phyloP scores from a whole-genome alignment of 2,797 vertebrate genomes.

The Oreochromis grahami region DNA sequence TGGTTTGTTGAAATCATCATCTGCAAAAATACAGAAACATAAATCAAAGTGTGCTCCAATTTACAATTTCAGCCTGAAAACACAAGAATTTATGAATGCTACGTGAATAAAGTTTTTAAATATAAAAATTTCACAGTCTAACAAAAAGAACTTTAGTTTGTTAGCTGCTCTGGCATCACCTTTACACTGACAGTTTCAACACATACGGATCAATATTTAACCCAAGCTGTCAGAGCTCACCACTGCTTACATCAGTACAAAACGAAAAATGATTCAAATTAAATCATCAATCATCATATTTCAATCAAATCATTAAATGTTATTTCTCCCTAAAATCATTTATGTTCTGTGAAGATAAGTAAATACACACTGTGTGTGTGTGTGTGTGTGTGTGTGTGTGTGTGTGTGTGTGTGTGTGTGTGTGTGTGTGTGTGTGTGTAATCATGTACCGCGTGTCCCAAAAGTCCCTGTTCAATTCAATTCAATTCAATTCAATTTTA shows the following conservation, averaged over 20 bases:
- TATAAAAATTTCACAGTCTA: too few species aligned
- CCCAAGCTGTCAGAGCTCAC: neutral
- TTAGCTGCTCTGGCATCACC: too few species aligned
- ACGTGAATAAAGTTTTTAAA: too few species aligned
- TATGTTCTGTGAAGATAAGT: neutral
- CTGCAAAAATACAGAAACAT: neutral
- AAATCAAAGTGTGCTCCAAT: neutral
- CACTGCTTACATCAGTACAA: neutral
- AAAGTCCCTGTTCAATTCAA: too few species aligned
- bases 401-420: too few species aligned
- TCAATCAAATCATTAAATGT: neutral
- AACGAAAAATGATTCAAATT: rapidly evolving
- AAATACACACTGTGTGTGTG: neutral
- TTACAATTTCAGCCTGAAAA: neutral
- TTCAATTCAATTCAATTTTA: too few species aligned
- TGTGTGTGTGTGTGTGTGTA: rapidly evolving
- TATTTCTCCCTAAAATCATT: too few species aligned
- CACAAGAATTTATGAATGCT: too few species aligned
- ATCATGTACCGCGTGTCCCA: neutral
- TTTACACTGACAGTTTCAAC: too few species aligned
- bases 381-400: neutral
- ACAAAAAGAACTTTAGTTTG: too few species aligned
- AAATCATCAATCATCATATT: neutral
- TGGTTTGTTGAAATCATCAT: neutral
- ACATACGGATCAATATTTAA: too few species aligned